Base-by-base conservation (phyloP, 2,113 vertebrate species). In the Coracopsis vasa region DNA sequence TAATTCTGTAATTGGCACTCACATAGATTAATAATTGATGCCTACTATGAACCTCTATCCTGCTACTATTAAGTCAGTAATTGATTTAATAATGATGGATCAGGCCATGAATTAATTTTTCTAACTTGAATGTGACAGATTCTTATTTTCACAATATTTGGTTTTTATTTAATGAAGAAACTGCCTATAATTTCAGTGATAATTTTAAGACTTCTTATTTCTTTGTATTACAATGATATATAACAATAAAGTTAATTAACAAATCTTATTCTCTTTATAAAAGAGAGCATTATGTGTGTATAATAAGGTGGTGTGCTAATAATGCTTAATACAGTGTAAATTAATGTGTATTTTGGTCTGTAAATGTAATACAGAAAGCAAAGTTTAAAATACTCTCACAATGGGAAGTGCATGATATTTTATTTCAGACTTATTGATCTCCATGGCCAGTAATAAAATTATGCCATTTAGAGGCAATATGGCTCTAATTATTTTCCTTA, bases 181-280 rank as follows among this genome's bases (percentile, higher is more conserved):
- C 64, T 96, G 74, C 58, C 86, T 92, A 91, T 83, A 44, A 77
- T 94, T 94, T 73, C 58, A 86, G 13, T 83, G 21, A 82, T 41
- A 94, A 12, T 15, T 91, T 91, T 88, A 51, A 62, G 23, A 53
- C 41, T 37, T 61, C 25, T 48, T 53, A 33, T 73, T 74, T 66
- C 72, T 82, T 87, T n/a, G 16, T 66, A 72, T 86, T 79, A 61
- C 41, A 41, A 16, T 45, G 19, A 75, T 82, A 92, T 42, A 35
- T 21, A 83, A 20, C 16, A 75, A 42, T 11, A 95, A 2, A 69
- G n/a, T 75, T 62, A 62, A 56, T 71, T 77, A 29, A 79, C 8
- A 82, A 80, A 33, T 61, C 37, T 79, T 74, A 51, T 25, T 88
- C 80, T 10, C 14, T 61, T 60, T 88, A 44, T 65, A 41, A 92